Conservation (phyloP, 2,797 vertebrate species). For the Apogon talboti region DNA sequence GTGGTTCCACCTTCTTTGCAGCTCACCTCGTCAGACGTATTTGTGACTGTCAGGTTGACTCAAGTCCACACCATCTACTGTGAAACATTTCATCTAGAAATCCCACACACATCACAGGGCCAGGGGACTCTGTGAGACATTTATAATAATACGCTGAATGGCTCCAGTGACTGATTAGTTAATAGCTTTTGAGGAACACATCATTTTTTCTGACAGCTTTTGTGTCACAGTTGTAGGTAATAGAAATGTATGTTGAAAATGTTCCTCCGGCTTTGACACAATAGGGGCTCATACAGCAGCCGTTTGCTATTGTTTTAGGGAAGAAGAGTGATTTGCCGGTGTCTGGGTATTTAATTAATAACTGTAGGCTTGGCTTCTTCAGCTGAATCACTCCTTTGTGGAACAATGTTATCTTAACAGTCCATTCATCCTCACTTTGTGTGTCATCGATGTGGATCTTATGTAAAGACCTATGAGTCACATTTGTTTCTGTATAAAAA, state of each 20-base stretch:
- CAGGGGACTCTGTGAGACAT: constrained; percentile 20
- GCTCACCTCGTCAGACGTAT: background rate
- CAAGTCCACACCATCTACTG: constrained; percentile 1
- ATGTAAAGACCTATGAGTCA: constrained; percentile 16
- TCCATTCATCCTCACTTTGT: background rate
- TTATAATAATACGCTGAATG: constrained; percentile 38
- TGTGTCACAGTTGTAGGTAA: constrained; percentile 29
- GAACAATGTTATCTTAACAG: constrained; percentile 18
- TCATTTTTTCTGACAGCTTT: constrained; percentile 32
- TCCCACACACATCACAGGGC: constrained; percentile 13
- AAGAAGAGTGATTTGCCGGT: constrained; percentile 12
- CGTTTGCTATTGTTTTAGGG: constrained; percentile 36
- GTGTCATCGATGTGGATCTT: constrained; percentile 14
- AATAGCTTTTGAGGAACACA: constrained; percentile 36
- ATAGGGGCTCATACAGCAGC: constrained; percentile 4
- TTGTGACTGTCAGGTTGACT: constrained; percentile 13
- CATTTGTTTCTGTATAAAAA: no score
- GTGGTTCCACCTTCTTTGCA: background rate
- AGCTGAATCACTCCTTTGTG: constrained; percentile 11
- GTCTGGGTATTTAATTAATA: constrained; percentile 29
- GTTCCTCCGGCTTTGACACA: constrained; percentile 16
- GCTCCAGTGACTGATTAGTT: constrained; percentile 42
- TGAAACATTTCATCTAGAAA: constrained; percentile 18
- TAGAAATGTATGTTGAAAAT: constrained; percentile 30
- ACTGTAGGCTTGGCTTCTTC: constrained; percentile 12